Evolutionary conservation across 1,140 invertebrate species (phyloP).

Genomic region (Philaenus spumarius): DNA sequence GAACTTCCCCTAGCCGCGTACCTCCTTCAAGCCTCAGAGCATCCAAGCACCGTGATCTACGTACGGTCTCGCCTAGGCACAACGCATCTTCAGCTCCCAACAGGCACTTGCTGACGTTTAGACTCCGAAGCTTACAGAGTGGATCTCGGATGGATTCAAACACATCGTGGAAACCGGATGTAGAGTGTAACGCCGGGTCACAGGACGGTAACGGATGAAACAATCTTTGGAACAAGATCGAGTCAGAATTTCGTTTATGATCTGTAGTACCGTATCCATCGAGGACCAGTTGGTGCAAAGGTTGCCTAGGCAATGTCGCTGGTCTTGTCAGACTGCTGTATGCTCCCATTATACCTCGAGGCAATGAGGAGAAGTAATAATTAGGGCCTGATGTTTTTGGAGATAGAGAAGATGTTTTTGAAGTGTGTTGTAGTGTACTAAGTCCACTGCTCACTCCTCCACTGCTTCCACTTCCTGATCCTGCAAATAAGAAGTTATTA

Average conservation of each 20-base stretch:
- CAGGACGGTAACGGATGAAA: constrained; percentile 46
- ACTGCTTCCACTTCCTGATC: constrained; percentile 43
- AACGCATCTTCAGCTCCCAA: constrained; percentile 45
- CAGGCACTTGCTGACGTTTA: constrained; percentile 48
- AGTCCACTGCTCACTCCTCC: constrained; percentile 39
- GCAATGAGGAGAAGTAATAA: constrained; percentile 41
- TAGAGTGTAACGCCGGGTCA: constrained; percentile 41
- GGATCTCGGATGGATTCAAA: constrained; percentile 43
- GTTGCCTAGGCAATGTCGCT: constrained; percentile 43
- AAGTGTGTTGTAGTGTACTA: constrained; percentile 37
- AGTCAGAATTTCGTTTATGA: constrained; percentile 46
- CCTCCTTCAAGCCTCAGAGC: constrained; percentile 47
- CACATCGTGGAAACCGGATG: constrained; percentile 44
- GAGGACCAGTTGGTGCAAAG: constrained; percentile 36
- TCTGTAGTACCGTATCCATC: constrained; percentile 34
- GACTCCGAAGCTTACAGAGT: constrained; percentile 42
- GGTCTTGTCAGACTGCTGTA: constrained; percentile 41
- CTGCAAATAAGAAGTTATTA: too few relatives aligned
- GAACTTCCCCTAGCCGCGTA: constrained; percentile 41
- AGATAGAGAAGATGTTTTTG: constrained; percentile 28
- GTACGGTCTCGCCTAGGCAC: constrained; percentile 48
- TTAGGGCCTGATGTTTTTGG: constrained; percentile 26
- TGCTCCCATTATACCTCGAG: constrained; percentile 39
- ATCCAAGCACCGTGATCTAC: constrained; percentile 44
- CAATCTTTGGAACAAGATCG: constrained; percentile 44